Base-by-base conservation (phyloP, 2,888 invertebrate genomes). In the Platycheirus albimanus region DNA sequence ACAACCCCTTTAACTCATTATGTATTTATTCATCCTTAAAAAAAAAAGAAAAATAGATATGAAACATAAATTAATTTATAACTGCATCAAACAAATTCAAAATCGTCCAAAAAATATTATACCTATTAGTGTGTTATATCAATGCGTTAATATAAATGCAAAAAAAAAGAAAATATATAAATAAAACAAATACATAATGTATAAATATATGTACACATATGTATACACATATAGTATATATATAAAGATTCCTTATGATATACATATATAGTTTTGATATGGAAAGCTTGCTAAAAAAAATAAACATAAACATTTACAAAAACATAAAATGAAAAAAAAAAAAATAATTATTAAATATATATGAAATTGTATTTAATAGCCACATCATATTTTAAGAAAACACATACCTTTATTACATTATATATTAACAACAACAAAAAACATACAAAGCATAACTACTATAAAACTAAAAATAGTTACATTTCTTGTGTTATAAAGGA, bases 251-350 rank as follows among this genome's bases (percentile, higher is more conserved):
- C 78, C 83, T 83, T 83, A 83, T 83, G 78, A 83, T 83, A 83
- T 83, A 83, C 83, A 83, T 58, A 83, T 83, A 83, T 83, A 83
- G 83, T 83, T 83, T 83, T 83, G 83, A 83, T 83, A 83, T 83
- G 83, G 78, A 83, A 83, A 83, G 83, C 83, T 83, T 83, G 83
- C 83, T 83, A 83, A 51, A 47, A 83, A 51, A 47, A 69, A 69
- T 74, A 67, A 74, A 80, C 49, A 76, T 67, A 61, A 81, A 70
- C 45, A 80, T 80, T 70, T 76, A 80, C 69, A 80, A 81, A 45
- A 72, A 51, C 61, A 15, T 11, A 20, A 54, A 20, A 30, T 13
- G 11, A 17, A 24, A 61, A 36, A 3, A 38, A 36, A 43, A 30
- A 54, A 67, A 7, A 66, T 64, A 52, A 47, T 28, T 33, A 64